phyloP scores from a whole-genome alignment of 2,113 vertebrate genomes.

The Sisor rabdophorus region DNA sequence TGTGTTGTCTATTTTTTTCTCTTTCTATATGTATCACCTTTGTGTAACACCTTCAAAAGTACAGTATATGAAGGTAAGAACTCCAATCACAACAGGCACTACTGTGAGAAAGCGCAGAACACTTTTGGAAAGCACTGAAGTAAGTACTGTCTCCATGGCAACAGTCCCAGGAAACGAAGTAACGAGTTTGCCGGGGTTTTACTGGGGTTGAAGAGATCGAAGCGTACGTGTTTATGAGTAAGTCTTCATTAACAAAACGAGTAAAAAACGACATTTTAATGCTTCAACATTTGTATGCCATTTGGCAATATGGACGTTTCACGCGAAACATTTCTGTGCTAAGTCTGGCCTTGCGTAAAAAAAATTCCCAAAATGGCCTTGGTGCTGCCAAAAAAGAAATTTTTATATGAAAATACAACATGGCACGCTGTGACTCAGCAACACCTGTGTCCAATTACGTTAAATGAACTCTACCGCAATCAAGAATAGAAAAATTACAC shows the following conservation, averaged over 20 bases:
- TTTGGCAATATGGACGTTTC: conserved; percentile 2
- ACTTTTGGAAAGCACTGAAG: conserved; percentile 87
- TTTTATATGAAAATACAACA: conserved; percentile 19
- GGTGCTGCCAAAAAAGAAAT: background rate
- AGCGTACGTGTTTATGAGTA: conserved; percentile 63
- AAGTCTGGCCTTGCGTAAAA: background rate
- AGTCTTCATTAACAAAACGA: conserved; percentile 76
- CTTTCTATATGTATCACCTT: background rate
- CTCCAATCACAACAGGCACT: conserved; percentile 96
- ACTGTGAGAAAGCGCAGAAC: conserved; percentile 88
- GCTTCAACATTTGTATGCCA: conserved; percentile 8
- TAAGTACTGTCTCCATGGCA: conserved; percentile 86
- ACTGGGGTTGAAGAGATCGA: background rate
- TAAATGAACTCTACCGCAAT: conserved; percentile 24
- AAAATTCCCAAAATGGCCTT: background rate
- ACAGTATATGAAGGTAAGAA: conserved; percentile 83
- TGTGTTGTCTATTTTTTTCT: background rate
- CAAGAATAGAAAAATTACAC: conserved; percentile 25
- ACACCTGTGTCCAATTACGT: conserved; percentile 36
- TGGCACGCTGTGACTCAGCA: conserved; percentile 20
- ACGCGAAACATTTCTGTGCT: background rate
- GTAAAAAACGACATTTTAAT: background rate
- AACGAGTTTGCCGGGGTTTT: conserved; percentile 15
- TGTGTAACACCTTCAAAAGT: background rate
- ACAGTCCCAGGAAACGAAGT: conserved; percentile 62